Conservation (phyloP, 2,113 vertebrate genomes). For the Mesitornis unicolor region DNA sequence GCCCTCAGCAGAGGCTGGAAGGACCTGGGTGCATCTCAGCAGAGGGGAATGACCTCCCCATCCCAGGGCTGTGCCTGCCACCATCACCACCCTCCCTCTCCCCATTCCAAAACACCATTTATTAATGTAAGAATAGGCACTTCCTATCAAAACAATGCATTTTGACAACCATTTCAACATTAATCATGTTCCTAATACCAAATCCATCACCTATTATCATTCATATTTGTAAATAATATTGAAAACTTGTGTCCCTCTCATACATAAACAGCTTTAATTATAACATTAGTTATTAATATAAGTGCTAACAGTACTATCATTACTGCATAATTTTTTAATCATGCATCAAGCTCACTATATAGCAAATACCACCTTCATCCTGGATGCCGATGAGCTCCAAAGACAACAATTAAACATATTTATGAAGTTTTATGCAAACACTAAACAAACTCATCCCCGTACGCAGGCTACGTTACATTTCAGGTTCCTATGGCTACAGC, state of each 20-base stretch:
- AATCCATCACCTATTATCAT: not conserved
- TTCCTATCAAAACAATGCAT: not conserved
- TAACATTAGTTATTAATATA: not conserved
- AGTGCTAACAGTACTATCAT: not conserved
- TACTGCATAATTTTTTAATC: not conserved
- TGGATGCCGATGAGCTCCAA: not conserved
- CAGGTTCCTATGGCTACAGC: not conserved
- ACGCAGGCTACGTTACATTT: rapidly evolving
- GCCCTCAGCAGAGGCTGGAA: not conserved
- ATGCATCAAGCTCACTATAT: not conserved
- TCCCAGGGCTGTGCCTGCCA: not conserved
- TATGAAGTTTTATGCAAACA: not conserved
- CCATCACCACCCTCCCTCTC: rapidly evolving
- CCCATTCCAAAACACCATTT: not conserved
- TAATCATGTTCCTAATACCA: not conserved
- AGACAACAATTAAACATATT: not conserved
- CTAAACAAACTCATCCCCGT: not conserved
- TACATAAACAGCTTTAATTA: not conserved
- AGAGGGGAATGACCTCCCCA: not conserved
- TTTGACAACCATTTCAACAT: not conserved
- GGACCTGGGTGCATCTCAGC: no score
- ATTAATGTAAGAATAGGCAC: not conserved
- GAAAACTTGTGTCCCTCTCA: not conserved
- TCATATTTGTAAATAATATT: not conserved
- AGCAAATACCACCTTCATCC: not conserved